A percentile compares a stretch with the other conserved stretches of the same genome.
Evolutionary conservation across 2,113 vertebrate species (phyloP).

Genomic region (Rutilus rutilus): DNA sequence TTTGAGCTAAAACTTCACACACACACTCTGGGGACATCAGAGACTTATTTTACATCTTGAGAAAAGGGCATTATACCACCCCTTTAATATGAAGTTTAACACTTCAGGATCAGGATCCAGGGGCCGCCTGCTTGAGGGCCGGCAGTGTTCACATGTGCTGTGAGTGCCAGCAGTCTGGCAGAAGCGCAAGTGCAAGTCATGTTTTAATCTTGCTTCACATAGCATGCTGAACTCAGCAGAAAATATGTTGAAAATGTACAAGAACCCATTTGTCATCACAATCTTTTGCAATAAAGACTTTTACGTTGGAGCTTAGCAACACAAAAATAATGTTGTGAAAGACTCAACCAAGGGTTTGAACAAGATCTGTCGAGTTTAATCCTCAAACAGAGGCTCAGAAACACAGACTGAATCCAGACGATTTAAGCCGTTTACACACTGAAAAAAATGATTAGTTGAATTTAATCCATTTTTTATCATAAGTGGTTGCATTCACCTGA

Average conservation of each 20-base stretch:
- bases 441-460: no score
- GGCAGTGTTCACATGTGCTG: background rate
- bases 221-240: background rate
- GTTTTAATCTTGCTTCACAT: background rate
- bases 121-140: no score
- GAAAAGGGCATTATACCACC: no score
- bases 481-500: no score
- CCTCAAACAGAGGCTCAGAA: background rate
- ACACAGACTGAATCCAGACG: background rate
- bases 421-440: background rate
- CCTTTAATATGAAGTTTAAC: no score
- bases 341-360: background rate
- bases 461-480: no score
- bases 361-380: background rate
- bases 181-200: background rate
- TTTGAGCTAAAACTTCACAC: no score
- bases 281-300: background rate
- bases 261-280: background rate
- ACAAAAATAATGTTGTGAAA: background rate
- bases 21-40: no score
- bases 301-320: background rate
- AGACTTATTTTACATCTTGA: no score
- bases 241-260: background rate
- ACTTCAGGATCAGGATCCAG: no score
- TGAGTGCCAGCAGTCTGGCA: background rate